Evolutionary conservation across 2,797 vertebrate species (phyloP), one percentile per base, ranked within the genome.

Genomic region (Lagocephalus sceleratus): DNA sequence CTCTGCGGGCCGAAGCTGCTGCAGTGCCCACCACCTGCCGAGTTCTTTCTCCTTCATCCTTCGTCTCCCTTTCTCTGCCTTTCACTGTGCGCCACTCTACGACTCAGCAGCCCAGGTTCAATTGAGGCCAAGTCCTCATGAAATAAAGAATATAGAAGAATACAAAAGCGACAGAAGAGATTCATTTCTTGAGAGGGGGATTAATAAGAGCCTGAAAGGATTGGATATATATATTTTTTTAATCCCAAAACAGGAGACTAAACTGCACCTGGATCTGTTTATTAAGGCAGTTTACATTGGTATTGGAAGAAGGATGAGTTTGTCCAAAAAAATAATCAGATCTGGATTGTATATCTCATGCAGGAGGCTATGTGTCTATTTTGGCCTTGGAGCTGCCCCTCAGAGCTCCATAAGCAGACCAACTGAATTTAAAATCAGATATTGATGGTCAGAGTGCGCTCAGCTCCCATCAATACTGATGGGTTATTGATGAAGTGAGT

Each of bases 1-100:
- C 81, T 88, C 81, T 14, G 75, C 77, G 74, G 87, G 80, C 85
- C 87, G 85, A 86, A 86, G 81, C 85, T 68, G 76, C 29, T 79
- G 80, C 84, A 77, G 89, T 91, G 90, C 90, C 90, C 90, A 90
- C 91, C 91, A 91, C 91, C 91, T 92, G 91, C 90, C 85, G 90
- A 81, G 90, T 51, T 66, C 82, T 88, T 90, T 91, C 87, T 89
- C 83, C 81, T 73, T 71, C 83, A 76, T 66, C 83, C 76, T 76
- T 75, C 78, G 16, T 42, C 40, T 42, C 40, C 40, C 17, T 42
- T 42, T 75, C 42, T 42, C 69, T 75, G 68, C 81, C 75, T 86
- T 87, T 87, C 82, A 85, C 83, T 63, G 23, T 63, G 83, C 59
- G 40, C 40, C 79, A 79, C 73, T 71, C 75, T 68, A 84, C 87